Evolutionary conservation across 2,888 invertebrate species (phyloP).

Genomic region (Sminthurinus aureus): DNA sequence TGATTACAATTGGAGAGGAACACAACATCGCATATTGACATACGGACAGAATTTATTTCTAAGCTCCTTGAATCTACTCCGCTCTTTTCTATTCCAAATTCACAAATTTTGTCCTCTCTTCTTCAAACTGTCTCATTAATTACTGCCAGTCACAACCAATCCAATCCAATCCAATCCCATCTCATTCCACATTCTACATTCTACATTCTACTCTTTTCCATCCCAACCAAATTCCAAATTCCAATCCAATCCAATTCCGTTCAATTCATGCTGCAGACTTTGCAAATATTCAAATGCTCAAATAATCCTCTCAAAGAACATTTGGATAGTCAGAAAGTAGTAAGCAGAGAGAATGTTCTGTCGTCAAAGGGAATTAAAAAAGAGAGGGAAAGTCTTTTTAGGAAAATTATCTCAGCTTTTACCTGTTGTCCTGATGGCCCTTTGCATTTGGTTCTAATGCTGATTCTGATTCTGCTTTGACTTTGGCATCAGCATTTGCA

Average conservation of each 20-base stretch:
- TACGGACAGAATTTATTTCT: slow-evolving; percentile 38
- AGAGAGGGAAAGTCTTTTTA: slow-evolving; percentile 24
- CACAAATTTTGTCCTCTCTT: slow-evolving; percentile 14
- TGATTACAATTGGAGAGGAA: too few relatives aligned
- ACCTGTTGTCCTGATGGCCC: slow-evolving; percentile 35
- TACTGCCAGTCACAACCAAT: slow-evolving; percentile 16
- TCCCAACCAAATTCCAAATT: background rate
- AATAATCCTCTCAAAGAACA: slow-evolving; percentile 17
- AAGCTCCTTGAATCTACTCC: background rate
- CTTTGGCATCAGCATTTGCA: too few relatives aligned
- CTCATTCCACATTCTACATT: background rate
- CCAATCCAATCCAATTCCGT: background rate
- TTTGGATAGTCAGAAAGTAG: background rate
- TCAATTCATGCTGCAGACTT: background rate
- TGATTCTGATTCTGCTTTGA: background rate
- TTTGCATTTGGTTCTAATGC: too few relatives aligned
- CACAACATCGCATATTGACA: too few relatives aligned
- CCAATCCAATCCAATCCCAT: background rate
- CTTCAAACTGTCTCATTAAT: slow-evolving; percentile 36
- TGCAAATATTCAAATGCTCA: slow-evolving; percentile 21
- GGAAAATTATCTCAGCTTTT: slow-evolving; percentile 26
- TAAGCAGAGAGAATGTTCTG: background rate
- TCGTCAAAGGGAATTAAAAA: slow-evolving; percentile 5
- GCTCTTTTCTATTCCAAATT: too few relatives aligned
- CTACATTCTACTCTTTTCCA: background rate